These are phyloP conservation scores for Nephrotoma flavescens DNA, from an alignment of 2,888 invertebrate species.

Conservation along the genomic window DNA sequence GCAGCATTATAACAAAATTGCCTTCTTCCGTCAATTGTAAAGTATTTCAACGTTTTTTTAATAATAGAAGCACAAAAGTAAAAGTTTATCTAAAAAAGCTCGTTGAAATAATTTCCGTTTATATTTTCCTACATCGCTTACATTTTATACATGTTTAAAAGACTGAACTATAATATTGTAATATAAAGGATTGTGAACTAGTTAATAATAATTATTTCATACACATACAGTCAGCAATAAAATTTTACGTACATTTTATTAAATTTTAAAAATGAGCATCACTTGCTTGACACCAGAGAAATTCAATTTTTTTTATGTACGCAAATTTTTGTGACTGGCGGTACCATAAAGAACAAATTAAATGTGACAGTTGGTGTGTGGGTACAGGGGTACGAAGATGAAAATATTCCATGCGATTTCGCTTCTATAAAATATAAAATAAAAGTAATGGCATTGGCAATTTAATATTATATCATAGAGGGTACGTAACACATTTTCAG, in stretches of 20 bases:
- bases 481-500: not conserved
- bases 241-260: no score
- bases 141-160: not conserved
- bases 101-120: not conserved
- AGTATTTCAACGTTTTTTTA: not conserved
- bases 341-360: not conserved
- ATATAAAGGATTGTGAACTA: not conserved
- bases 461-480: not conserved
- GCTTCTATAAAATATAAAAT: not conserved
- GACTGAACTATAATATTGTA: not conserved
- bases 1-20: not conserved
- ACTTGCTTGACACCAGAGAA: no score
- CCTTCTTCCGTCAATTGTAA: not conserved
- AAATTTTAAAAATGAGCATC: no score
- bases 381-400: not conserved
- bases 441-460: not conserved
- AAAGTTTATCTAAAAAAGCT: not conserved
- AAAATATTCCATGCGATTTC: not conserved
- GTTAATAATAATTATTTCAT: not conserved
- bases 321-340: no score
- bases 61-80: not conserved
- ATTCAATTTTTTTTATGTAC: no score
- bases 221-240: not conserved
- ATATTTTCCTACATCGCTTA: not conserved
- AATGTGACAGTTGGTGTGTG: not conserved